Base-by-base conservation (phyloP, 2,888 invertebrate species). In the Drosophila kuntzei region DNA sequence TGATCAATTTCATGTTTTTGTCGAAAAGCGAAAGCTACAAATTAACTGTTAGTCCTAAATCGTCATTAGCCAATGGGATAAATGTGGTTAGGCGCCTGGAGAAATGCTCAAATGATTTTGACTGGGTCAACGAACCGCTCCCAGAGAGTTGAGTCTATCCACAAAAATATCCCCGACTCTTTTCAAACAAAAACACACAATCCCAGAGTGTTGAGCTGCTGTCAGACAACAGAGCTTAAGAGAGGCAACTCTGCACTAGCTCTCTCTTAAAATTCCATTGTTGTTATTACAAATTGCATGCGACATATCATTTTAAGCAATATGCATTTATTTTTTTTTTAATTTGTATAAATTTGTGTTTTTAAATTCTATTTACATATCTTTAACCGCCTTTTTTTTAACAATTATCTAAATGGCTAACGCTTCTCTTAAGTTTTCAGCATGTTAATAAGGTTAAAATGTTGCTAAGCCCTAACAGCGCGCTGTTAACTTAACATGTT, bases 111-210 rank as follows among this genome's bases (percentile, higher is more conserved):
- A 76, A 46, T 53, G 46, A 58, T 57, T 43, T 63, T 51, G 69
- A 47, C 36, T 79, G 76, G 88, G 88, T 84, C 83, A 88, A 79
- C 77, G 83, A 88, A 83, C 88, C 77, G 53, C 71, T 76, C 62
- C 55, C 50, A 43, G 69, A 70, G 62, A 67, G 71, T 59, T 51
- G 47, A 68, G 58, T 27, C 16, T 46, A 25, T 14, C 11, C 2
- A 16, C 22, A 9, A 20, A 22, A 54, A 44, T 11, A 29, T 20
- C 34, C 1, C 16, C 9, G 6, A 9, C 49, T 49, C 51, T 44
- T 58, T 47, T 36, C 71, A 83, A 86, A 74, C 81, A 87, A 77
- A 76, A 47, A 55, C 39, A 55, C 39, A 53, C 60, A 47, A 36
- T 14, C 29, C 4, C 7, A 58, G 46, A 72, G 78, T 60, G 50